Percentiles rank a stretch among this genome's conserved stretches.
phyloP scores from a whole-genome alignment of 1,140 invertebrate genomes.

The Trichomalopsis sarcophagae region DNA sequence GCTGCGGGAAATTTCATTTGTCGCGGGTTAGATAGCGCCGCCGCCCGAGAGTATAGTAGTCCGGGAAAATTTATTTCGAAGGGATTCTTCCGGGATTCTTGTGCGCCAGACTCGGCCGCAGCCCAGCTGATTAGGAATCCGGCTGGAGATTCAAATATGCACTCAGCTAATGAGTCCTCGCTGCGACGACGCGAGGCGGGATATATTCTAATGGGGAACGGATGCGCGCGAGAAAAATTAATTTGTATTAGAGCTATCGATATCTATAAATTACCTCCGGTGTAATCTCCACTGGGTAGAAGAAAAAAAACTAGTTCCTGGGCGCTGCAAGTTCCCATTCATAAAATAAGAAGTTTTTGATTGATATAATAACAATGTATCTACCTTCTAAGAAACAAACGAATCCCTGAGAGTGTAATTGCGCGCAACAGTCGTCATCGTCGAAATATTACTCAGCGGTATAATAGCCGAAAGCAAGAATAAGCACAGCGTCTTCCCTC shows the following conservation, averaged over 20 bases:
- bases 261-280: not conserved
- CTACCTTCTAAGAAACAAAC: no score
- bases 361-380: no score
- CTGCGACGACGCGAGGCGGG: not conserved
- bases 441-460: not conserved
- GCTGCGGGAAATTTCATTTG: slow-evolving; percentile 45
- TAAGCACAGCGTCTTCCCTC: no score
- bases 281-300: no score
- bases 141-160: slow-evolving; percentile 3
- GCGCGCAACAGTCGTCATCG: not conserved
- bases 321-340: no score
- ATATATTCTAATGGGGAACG: not conserved
- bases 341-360: no score
- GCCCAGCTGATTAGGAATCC: not conserved
- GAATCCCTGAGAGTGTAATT: not conserved
- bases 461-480: not conserved
- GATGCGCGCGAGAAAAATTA: not conserved
- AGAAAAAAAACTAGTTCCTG: no score
- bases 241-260: not conserved
- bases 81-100: slow-evolving; percentile 23
- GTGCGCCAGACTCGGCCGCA: not conserved
- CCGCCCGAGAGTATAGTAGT: not conserved
- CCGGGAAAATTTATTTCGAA: slow-evolving; percentile 37
- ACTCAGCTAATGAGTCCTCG: slow-evolving; percentile 40
- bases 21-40: slow-evolving; percentile 36